These are phyloP conservation scores for Acropora yongei DNA, from an alignment of 64 coral and sea anemone genomes.

Conservation along the genomic window DNA sequence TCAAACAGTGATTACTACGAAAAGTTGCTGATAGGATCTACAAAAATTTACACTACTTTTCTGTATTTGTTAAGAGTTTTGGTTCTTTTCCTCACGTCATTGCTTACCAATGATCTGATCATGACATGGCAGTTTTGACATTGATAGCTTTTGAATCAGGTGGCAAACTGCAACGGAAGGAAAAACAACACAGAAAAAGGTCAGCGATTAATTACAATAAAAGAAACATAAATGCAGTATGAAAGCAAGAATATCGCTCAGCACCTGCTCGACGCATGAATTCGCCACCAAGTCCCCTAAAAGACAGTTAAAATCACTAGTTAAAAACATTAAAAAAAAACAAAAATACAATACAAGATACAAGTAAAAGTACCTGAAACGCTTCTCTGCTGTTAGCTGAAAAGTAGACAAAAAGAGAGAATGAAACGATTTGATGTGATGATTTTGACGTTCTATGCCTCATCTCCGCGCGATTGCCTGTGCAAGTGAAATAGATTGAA, in stretches of 20 bases:
- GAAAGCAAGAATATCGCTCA: not conserved
- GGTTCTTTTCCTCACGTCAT: not conserved
- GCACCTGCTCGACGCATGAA: conserved; percentile 94
- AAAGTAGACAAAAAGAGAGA: not conserved
- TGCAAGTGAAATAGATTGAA: no score
- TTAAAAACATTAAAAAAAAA: not conserved
- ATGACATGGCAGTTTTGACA: conserved; percentile 84
- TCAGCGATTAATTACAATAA: not conserved
- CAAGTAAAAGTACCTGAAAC: conserved; percentile 58
- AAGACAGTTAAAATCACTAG: not conserved
- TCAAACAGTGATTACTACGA: no score
- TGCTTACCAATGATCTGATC: conserved; percentile 74
- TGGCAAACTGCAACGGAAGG: conserved; percentile 71
- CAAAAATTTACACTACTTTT: no score
- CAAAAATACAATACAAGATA: not conserved
- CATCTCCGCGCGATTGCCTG: not conserved
- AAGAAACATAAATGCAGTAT: not conserved
- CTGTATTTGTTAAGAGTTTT: not conserved
- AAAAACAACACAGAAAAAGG: not conserved
- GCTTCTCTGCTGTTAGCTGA: conserved; percentile 75
- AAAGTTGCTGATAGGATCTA: no score
- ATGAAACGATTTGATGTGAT: no score
- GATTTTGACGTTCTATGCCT: no score
- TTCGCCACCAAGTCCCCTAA: conserved; percentile 94
- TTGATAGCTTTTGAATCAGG: conserved; percentile 85